Evolutionary conservation across 2,797 vertebrate species (phyloP).

Genomic region (Danio tinwini): DNA sequence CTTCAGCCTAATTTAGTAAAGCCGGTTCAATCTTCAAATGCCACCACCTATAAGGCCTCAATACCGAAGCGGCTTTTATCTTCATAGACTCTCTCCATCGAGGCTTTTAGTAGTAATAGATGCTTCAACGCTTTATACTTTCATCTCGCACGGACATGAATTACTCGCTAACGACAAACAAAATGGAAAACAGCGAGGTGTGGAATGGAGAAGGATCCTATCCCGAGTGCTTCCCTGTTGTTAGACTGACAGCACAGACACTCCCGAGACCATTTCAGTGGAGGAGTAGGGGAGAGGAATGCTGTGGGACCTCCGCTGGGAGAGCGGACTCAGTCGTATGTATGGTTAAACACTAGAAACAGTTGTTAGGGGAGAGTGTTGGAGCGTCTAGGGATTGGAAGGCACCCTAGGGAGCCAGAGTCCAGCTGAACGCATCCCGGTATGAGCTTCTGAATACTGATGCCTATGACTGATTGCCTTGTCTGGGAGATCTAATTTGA

Average conservation of each 20-base stretch:
- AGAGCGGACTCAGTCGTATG: conserved; percentile 62
- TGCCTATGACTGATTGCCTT: conserved; percentile 81
- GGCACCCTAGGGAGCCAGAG: conserved; percentile 64
- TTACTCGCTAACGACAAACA: conserved; percentile 42
- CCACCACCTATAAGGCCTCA: conserved; percentile 37
- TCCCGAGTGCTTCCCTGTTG: conserved; percentile 14
- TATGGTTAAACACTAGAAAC: conserved; percentile 62
- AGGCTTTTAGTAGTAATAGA: conserved; percentile 37
- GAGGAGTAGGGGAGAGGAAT: conserved; percentile 18
- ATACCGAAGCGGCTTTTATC: conserved; percentile 33
- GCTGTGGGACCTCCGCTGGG: conserved; percentile 55
- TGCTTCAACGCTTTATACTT: conserved; percentile 30
- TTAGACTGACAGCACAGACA: conserved; percentile 51
- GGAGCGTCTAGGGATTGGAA: conserved; percentile 62
- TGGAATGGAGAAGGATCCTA: conserved; percentile 33
- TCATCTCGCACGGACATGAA: conserved; percentile 26
- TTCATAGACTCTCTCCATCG: conserved; percentile 24
- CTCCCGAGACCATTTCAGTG: conserved; percentile 37
- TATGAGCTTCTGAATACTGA: conserved; percentile 77
- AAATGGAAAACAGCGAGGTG: conserved; percentile 44
- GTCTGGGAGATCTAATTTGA: conserved; percentile 83
- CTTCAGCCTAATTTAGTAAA: conserved; percentile 42
- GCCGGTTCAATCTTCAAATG: conserved; percentile 52
- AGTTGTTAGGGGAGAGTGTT: conserved; percentile 63
- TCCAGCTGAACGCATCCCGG: conserved; percentile 60